phyloP scores from a whole-genome alignment of 2,113 vertebrate species.

The Rhinopomastus cyanomelas region DNA sequence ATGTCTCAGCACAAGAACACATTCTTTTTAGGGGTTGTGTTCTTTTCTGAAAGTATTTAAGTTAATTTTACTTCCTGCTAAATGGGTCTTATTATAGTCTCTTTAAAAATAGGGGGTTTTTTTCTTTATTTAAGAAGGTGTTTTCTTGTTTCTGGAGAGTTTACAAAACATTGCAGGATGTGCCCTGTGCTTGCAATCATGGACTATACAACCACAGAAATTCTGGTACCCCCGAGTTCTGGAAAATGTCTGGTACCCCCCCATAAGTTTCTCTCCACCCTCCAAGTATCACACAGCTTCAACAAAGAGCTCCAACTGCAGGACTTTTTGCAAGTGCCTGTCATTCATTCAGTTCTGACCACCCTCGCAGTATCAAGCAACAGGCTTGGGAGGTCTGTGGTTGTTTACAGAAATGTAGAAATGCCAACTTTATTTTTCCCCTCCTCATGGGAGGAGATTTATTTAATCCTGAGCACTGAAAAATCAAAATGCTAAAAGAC shows the following conservation, averaged over 20 bases:
- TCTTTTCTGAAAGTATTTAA: neutral
- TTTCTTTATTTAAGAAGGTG: neutral
- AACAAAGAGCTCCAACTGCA: neutral
- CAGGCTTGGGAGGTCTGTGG: neutral
- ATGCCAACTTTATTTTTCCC: neutral
- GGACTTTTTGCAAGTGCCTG: neutral
- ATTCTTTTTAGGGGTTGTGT: neutral
- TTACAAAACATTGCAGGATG: neutral
- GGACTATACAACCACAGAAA: neutral
- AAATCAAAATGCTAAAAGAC: neutral
- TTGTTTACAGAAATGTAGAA: neutral
- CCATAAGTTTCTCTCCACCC: neutral
- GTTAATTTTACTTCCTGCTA: neutral
- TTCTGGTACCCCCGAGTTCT: no score
- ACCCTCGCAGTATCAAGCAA: neutral
- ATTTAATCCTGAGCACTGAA: neutral
- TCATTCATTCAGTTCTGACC: neutral
- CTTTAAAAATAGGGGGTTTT: neutral
- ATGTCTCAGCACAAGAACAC: neutral
- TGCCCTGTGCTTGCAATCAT: neutral
- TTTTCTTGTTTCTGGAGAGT: neutral
- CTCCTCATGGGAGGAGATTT: neutral
- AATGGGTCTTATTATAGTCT: neutral
- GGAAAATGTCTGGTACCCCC: neutral
- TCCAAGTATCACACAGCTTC: neutral